Evolutionary conservation across 2,113 vertebrate genomes (phyloP), one percentile per base, ranked within the genome.

Genomic region (Ivindomyrus marchei): DNA sequence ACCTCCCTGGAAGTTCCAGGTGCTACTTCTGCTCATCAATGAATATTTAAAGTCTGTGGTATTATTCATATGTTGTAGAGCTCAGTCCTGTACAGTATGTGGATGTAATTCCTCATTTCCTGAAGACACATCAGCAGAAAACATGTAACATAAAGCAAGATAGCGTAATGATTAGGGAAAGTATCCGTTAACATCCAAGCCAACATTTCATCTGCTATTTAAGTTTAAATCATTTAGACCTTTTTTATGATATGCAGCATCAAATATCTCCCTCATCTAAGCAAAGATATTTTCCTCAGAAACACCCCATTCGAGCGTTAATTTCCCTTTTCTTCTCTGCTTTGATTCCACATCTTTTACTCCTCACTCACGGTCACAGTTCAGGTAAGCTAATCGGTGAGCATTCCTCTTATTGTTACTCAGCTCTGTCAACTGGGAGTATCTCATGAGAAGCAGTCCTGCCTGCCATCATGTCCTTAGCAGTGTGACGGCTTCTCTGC

Each of bases 211-310:
- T 89, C 74, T 92, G 80, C 92, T 49, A 92, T 93, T 93, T 90
- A 92, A 92, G 92, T 93, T 94, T 92, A 90, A 91, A 92, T 93
- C 92, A 92, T 93, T 90, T 89, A 89, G 47, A 85, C 91, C 90
- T 39, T 80, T 84, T 84, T 90, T 88, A 83, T 6, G n/a, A 39
- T 74, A 87, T 91, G 91, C 91, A 53, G 90, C 92, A 85, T 92
- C 91, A 90, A 88, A 92, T 92, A 89, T 66, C 62, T 91, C 6
- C n/a, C 9, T 88, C 27, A 56, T 88, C 52, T 58, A 39, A 39
- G 17, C 27, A 39, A 11, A 62, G 52, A 58, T 42, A 53, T 58
- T 42, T 47, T 7, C 50, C 86, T 58, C 39, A 53, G 10, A 47
- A 11, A n/a, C 21, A 19, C 49, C 49, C 4, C 1, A 24, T 11